Evolutionary conservation across 2,888 invertebrate species (phyloP).

Genomic region (Archips crataeganus): DNA sequence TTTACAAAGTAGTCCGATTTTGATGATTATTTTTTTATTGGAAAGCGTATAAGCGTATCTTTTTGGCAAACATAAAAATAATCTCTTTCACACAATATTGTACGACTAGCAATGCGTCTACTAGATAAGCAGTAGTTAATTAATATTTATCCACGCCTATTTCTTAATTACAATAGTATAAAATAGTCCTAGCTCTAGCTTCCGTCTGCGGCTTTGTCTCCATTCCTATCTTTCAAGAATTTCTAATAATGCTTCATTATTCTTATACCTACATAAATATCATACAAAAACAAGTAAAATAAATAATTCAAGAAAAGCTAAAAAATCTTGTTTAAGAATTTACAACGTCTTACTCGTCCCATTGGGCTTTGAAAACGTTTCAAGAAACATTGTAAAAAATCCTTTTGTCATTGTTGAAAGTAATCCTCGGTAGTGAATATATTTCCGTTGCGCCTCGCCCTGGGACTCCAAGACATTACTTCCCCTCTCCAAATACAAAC

Average conservation of each 20-base stretch:
- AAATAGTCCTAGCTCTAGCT: background rate
- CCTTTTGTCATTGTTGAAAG: constrained; percentile 18
- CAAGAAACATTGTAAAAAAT: constrained; percentile 3
- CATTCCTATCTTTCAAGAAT: background rate
- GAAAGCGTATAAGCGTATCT: too few species aligned
- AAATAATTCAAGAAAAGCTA: background rate
- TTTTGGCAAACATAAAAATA: too few species aligned
- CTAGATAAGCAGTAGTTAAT: too few species aligned
- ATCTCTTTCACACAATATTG: too few species aligned
- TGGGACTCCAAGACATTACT: constrained; percentile 33
- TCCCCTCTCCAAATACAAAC: constrained; percentile 27
- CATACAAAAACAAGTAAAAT: too few species aligned
- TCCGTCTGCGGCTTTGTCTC: background rate
- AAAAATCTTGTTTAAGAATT: background rate
- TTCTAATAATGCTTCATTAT: too few species aligned
- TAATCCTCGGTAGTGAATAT: constrained; percentile 27
- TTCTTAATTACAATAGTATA: background rate
- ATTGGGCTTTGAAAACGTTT: background rate
- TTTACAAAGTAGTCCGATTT: too few species aligned
- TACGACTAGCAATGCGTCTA: too few species aligned
- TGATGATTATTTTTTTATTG: too few species aligned
- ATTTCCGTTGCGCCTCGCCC: constrained; percentile 22
- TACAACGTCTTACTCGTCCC: background rate
- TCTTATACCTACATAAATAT: too few species aligned
- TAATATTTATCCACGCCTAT: too few species aligned